Percentiles rank a stretch among this genome's conserved stretches.
Conservation (phyloP, 2,113 vertebrate genomes). For the Labrus mixtus region DNA sequence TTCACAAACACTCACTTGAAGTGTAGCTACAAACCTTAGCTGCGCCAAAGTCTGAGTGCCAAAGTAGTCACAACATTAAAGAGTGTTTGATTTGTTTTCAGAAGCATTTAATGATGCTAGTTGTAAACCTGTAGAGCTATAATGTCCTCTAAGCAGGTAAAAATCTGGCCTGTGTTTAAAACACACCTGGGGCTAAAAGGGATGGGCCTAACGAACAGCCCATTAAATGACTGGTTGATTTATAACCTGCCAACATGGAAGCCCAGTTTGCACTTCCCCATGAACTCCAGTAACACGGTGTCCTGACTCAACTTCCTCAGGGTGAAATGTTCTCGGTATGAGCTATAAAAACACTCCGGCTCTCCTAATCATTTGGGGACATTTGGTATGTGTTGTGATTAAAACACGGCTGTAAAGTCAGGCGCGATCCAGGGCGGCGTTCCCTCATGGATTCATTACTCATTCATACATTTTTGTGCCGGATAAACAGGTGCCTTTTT, state of each 20-base stretch:
- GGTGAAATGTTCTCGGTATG: conserved; percentile 10
- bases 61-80: too few species aligned
- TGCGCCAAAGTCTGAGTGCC: too few species aligned
- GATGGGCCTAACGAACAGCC: neutral
- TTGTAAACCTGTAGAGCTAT: neutral
- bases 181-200: neutral
- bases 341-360: conserved; percentile 6
- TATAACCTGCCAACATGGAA: neutral
- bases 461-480: conserved; percentile 8
- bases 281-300: neutral
- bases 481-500: conserved; percentile 7
- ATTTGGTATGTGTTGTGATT: conserved; percentile 34
- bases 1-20: too few species aligned
- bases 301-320: conserved; percentile 8
- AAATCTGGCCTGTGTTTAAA: neutral
- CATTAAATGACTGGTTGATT: conserved; percentile 6
- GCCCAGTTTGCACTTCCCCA: neutral
- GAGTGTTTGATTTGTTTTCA: neutral
- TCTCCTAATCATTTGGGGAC: conserved; percentile 4
- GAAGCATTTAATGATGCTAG: neutral
- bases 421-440: neutral
- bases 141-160: neutral
- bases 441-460: conserved; percentile 37
- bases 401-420: conserved; percentile 25
- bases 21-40: too few species aligned